A percentile compares a stretch with the other conserved stretches of the same genome.
phyloP scores from a whole-genome alignment of 2,113 vertebrate genomes.

The Colossoma macropomum region DNA sequence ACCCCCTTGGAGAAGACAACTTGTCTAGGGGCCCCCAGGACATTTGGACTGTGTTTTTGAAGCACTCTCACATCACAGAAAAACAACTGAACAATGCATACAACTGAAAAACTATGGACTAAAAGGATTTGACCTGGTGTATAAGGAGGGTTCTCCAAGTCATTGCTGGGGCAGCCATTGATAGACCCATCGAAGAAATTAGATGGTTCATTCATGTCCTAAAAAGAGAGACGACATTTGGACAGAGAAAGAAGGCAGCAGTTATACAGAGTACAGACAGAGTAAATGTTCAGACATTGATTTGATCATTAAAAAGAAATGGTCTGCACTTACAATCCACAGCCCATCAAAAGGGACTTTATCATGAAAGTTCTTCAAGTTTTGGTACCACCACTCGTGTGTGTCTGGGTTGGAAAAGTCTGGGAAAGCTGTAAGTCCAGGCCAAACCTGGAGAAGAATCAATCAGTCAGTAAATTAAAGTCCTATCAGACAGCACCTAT shows the following conservation, averaged over 20 bases:
- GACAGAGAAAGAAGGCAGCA: background rate
- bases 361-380: slow-evolving; percentile 79
- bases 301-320: background rate
- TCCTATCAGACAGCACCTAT: background rate
- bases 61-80: too few species aligned
- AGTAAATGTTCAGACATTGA: background rate
- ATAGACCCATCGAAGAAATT: slow-evolving; percentile 87
- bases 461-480: background rate
- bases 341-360: slow-evolving; percentile 82
- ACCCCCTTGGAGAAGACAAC: too few species aligned
- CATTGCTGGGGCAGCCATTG: slow-evolving; percentile 78
- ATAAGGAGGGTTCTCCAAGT: slow-evolving; percentile 84
- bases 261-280: background rate
- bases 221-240: background rate
- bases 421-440: slow-evolving; percentile 84
- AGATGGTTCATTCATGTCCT: slow-evolving; percentile 94
- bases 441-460: slow-evolving; percentile 82
- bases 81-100: background rate
- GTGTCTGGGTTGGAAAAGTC: slow-evolving; percentile 84
- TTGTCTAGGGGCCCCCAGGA: too few species aligned
- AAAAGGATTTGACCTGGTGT: slow-evolving; percentile 73
- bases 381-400: slow-evolving; percentile 88
- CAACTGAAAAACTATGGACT: background rate
- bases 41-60: too few species aligned
- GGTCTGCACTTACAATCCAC: slow-evolving; percentile 74